Percentiles rank a stretch among this genome's conserved stretches.
Conservation (phyloP, 2,113 vertebrate genomes). For the Oncorhynchus clarkii region DNA sequence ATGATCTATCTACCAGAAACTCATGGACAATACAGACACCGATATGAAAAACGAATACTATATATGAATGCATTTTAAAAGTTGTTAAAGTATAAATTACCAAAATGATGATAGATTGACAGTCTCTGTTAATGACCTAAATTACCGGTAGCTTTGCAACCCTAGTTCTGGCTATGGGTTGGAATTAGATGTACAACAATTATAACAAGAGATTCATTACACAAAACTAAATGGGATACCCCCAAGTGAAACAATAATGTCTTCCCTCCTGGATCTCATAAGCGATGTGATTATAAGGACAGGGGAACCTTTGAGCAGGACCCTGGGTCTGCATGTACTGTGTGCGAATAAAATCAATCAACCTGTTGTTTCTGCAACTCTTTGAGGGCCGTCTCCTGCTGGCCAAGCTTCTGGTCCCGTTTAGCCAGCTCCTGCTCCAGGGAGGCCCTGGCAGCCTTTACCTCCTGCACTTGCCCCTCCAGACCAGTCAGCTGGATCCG, state of each 20-base stretch:
- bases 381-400: conserved; percentile 76
- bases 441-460: conserved; percentile 67
- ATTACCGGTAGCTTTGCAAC: too few species aligned
- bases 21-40: too few species aligned
- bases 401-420: conserved; percentile 75
- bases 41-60: too few species aligned
- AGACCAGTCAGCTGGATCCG: conserved; percentile 80
- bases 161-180: not conserved
- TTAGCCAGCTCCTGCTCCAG: conserved; percentile 82
- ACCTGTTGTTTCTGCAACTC: conserved; percentile 86
- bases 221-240: not conserved
- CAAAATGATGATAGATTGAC: too few species aligned
- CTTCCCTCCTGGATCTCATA: too few species aligned
- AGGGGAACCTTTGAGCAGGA: not conserved
- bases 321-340: conserved; percentile 5
- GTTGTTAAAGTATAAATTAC: too few species aligned
- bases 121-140: too few species aligned
- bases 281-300: too few species aligned
- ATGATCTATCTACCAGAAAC: too few species aligned
- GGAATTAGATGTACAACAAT: not conserved
- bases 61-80: too few species aligned
- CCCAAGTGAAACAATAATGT: too few species aligned
- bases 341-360: not conserved
- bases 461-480: conserved; percentile 82
- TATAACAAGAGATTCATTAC: not conserved